phyloP scores from a whole-genome alignment of 2,113 vertebrate genomes.

The Raja brachyura region DNA sequence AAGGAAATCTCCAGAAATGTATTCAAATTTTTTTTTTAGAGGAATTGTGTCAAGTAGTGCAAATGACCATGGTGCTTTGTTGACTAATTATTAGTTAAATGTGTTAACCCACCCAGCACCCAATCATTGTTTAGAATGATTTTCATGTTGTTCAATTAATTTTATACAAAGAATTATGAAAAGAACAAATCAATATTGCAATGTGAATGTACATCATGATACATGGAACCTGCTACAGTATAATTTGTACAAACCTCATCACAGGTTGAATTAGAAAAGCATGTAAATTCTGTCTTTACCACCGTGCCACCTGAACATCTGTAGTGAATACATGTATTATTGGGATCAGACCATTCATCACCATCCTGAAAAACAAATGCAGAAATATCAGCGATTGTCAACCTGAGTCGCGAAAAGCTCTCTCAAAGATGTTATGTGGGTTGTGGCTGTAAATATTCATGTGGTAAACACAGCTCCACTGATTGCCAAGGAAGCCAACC shows the following conservation, averaged over 20 bases:
- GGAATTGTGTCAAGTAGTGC: too few relatives aligned
- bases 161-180: not conserved
- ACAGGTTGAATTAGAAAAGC: not conserved
- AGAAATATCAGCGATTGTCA: not conserved
- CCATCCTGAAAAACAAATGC: not conserved
- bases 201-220: not conserved
- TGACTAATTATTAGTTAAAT: not conserved
- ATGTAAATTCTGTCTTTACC: not conserved
- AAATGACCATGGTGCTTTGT: too few relatives aligned
- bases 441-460: not conserved
- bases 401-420: not conserved
- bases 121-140: not conserved
- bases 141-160: not conserved
- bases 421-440: not conserved
- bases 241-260: not conserved
- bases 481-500: not conserved
- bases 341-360: not conserved
- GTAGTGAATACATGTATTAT: not conserved
- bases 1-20: too few relatives aligned
- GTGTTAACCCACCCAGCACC: not conserved
- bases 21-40: too few relatives aligned
- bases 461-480: not conserved
- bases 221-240: not conserved
- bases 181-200: not conserved
- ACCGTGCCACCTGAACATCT: not conserved